phyloP scores from a whole-genome alignment of 92 coral and sea anemone genomes.

The Zoanthus gigantus region DNA sequence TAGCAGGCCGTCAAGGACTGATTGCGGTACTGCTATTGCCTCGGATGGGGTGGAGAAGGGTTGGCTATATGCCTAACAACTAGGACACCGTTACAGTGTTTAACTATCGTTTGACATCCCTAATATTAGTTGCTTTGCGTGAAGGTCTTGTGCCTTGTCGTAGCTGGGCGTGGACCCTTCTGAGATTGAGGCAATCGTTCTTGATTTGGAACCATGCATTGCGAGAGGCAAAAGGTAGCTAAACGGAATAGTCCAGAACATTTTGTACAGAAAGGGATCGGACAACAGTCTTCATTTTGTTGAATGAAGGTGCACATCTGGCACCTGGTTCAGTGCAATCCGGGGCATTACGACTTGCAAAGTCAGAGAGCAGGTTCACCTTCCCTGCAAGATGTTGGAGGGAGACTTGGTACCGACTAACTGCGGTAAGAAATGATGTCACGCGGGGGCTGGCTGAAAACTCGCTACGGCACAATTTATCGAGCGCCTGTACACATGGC shows the following conservation, averaged over 20 bases:
- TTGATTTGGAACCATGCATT: slow-evolving; percentile 64
- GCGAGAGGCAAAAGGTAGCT: neutral
- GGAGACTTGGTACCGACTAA: slow-evolving; percentile 64
- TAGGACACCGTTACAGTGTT: slow-evolving; percentile 41
- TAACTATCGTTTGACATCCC: neutral
- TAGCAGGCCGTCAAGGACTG: slow-evolving; percentile 51
- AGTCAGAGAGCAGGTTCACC: slow-evolving; percentile 75
- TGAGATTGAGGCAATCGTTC: neutral
- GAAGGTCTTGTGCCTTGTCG: slow-evolving; percentile 63
- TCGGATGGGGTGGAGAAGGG: slow-evolving; percentile 26
- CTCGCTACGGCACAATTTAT: slow-evolving; percentile 63
- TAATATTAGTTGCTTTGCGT: slow-evolving; percentile 40
- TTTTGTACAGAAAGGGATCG: slow-evolving; percentile 59
- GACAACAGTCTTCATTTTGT: slow-evolving; percentile 56
- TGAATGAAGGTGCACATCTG: slow-evolving; percentile 61
- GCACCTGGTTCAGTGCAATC: slow-evolving; percentile 59
- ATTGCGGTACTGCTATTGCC: slow-evolving; percentile 31
- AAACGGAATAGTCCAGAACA: neutral
- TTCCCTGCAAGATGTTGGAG: slow-evolving; percentile 65
- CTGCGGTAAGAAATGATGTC: slow-evolving; percentile 59
- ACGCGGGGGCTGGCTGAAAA: slow-evolving; percentile 71
- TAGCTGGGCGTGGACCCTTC: slow-evolving; percentile 9
- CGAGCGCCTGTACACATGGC: slow-evolving; percentile 68
- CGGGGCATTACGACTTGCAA: slow-evolving; percentile 75
- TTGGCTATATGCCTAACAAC: slow-evolving; percentile 23